Evolutionary conservation across 2,888 invertebrate species (phyloP), one percentile per base, ranked within the genome.

Genomic region (Caenorhabditis doughertyi): DNA sequence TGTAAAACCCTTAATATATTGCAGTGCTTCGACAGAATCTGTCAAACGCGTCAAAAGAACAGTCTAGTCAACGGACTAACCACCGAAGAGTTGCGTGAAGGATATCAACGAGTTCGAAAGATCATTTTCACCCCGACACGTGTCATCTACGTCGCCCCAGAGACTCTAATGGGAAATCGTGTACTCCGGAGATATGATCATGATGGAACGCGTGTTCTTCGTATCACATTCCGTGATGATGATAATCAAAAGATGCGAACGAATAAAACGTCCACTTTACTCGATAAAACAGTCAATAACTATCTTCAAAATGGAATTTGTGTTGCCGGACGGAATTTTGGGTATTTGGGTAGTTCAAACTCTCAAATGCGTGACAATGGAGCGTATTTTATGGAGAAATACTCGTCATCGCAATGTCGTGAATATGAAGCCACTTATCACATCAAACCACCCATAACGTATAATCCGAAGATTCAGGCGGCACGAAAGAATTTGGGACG

Each of bases 91-190:
- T 55, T 60, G 44, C 58, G 83, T 13, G 87, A 87, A 42, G 87
- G 87, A 13, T 87, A 84, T 49, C 85, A 85, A 56, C 32, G 87
- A 42, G 87, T 87, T 25, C 74, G 87, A 16, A 87, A 87, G 88
- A 85, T 89, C 51, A 81, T 89, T 21, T 81, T 86, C 79, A 92
- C 92, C 0, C 92, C 92, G 8, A 87, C 90, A 11, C 84, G 92
- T 3, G 73, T 84, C n/a, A 68, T 92, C 21, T 89, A 88, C 72
- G 84, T 88, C 29, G 86, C 90, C 1, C 91, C 91, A n/a, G 92
- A 92, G 67, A 81, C 89, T 65, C 80, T 92, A 64, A 91, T 92
- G 92, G 88, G 89, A 11, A 91, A 92, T 83, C 89, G 92, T 51
- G 90, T 91, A 8, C 71, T 92, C 13, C 72, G 92, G 18, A 64